Percentiles rank a stretch among this genome's conserved stretches.
Evolutionary conservation across 2,888 invertebrate species (phyloP).

Genomic region (Scaptomyza parva): DNA sequence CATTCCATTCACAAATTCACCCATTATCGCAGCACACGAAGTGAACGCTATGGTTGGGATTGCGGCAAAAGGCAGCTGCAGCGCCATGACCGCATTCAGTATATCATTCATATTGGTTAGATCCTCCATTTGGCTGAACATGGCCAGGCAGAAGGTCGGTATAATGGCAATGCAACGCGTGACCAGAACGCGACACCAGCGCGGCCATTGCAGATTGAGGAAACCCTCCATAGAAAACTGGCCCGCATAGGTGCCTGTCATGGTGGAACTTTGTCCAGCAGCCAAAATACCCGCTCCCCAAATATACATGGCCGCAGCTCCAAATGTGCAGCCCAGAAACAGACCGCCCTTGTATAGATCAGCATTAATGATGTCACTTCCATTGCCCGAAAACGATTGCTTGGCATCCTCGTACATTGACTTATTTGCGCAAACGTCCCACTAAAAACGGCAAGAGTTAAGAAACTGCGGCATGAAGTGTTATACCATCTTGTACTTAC

Average conservation of each 20-base stretch:
- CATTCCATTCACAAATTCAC: conserved; percentile 92
- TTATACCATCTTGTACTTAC: conserved; percentile 85
- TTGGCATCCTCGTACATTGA: conserved; percentile 83
- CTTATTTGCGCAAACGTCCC: conserved; percentile 80
- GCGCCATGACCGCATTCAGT: conserved; percentile 93
- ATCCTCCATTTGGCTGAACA: conserved; percentile 88
- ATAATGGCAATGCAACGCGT: conserved; percentile 93
- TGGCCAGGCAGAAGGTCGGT: conserved; percentile 89
- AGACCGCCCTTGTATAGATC: conserved; percentile 91
- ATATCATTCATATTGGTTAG: conserved; percentile 93
- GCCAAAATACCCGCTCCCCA: conserved; percentile 92
- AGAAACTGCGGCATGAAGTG: background rate
- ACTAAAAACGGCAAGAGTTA: conserved; percentile 66
- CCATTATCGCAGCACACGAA: conserved; percentile 91
- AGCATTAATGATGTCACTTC: conserved; percentile 86
- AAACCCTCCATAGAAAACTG: conserved; percentile 96
- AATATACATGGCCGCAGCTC: conserved; percentile 91
- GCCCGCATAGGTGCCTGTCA: conserved; percentile 94
- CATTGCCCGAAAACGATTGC: conserved; percentile 83
- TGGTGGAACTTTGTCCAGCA: conserved; percentile 93
- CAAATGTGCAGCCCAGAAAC: conserved; percentile 91
- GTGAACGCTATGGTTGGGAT: conserved; percentile 95
- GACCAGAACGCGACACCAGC: conserved; percentile 94
- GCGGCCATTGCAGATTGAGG: conserved; percentile 92
- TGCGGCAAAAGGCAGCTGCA: conserved; percentile 94